Evolutionary conservation across 2,113 vertebrate species (phyloP), one percentile per base, ranked within the genome.

Genomic region (Triplophysa tibetana): DNA sequence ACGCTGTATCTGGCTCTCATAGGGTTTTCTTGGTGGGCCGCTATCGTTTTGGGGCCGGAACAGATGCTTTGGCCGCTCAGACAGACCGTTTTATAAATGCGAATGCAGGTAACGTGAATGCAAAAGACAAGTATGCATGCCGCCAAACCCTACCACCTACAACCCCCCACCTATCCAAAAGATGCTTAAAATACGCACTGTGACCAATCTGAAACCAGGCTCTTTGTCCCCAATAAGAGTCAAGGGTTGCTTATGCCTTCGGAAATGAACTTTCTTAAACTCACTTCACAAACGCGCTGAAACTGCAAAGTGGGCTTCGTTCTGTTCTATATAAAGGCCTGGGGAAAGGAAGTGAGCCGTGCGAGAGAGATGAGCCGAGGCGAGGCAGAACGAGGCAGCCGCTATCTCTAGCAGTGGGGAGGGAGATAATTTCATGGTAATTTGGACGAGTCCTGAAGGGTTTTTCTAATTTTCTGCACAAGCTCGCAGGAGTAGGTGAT

Each of bases 381-480:
- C 81, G 77, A 72, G 87, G 84, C 84, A 85, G 89, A 89, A 86
- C 85, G 54, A 85, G 87, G 89, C 86, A 88, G 85, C 89, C 90
- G 91, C 85, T 88, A 93, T 94, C 93, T 93, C 90, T 88, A 89
- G 88, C 88, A 90, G 89, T 90, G 88, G 90, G 88, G 64, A 83
- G 65, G 90, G 89, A 93, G 90, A 92, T 94, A 88, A 93, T 94
- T 94, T 94, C 92, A 93, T 93, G 92, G 91, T 91, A 93, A 93
- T 94, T 94, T 93, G 88, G 88, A 91, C 86, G 81, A 92, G 88
- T 92, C 90, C 92, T 91, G 88, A 90, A 91, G 91, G 92, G 88
- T 86, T 91, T 92, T 81, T 92, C 85, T 92, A 84, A 89, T 91
- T 89, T 89, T 83, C 84, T 72, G 74, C 87, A 87, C 87, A 83